Conservation (phyloP, 2,113 vertebrate genomes). For the Anthoscopus minutus region DNA sequence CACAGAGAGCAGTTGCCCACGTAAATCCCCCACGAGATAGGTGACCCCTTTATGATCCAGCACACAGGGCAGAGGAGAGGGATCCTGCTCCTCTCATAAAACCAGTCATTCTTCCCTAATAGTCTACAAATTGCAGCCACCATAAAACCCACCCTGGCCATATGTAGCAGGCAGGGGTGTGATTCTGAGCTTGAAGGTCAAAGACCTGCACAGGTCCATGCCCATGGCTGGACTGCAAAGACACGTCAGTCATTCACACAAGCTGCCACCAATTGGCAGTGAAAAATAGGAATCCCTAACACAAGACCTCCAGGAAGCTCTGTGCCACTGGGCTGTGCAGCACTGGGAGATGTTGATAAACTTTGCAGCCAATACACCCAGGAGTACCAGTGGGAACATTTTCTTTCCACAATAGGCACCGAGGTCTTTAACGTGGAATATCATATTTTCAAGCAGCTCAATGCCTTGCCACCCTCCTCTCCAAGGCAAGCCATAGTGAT, state of each 20-base stretch:
- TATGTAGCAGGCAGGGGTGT: conserved; percentile 11
- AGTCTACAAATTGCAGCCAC: conserved; percentile 29
- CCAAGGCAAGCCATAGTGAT: not conserved
- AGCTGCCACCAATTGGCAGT: conserved; percentile 20
- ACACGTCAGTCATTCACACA: conserved; percentile 39
- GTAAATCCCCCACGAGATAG: conserved; percentile 13
- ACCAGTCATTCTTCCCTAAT: conserved; percentile 8
- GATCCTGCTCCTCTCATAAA: not conserved
- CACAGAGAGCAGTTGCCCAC: conserved; percentile 21
- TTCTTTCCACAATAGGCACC: conserved; percentile 28
- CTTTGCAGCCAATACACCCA: not conserved
- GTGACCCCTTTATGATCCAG: conserved; percentile 17
- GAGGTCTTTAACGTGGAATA: conserved; percentile 30
- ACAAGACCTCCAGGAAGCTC: conserved; percentile 17
- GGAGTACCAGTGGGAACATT: not conserved
- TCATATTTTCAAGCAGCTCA: not conserved
- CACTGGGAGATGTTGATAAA: conserved; percentile 18
- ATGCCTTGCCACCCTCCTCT: not conserved
- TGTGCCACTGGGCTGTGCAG: not conserved
- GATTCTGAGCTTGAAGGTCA: conserved; percentile 44
- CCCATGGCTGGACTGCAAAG: not conserved
- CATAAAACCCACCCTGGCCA: conserved; percentile 5
- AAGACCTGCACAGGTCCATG: not conserved
- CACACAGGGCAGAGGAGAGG: not conserved
- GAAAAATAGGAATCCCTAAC: not conserved